Evolutionary conservation across 1,140 invertebrate genomes (phyloP), one percentile per base, ranked within the genome.

Genomic region (Drusus annulatus): DNA sequence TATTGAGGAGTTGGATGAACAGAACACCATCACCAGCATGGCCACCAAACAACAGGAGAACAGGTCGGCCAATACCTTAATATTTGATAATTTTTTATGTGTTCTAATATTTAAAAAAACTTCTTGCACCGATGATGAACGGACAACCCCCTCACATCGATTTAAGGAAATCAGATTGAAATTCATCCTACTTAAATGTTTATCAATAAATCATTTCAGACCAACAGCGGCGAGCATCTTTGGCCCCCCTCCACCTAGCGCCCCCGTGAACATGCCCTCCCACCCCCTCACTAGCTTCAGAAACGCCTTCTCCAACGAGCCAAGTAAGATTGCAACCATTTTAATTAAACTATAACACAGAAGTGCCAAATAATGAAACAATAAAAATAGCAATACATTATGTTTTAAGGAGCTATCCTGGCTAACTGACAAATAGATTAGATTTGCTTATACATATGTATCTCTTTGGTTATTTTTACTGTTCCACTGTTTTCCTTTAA

Each of bases 1-100:
- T 3, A 96, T 95, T 28, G 94, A 96, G 85, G 95, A 96, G 86
- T 93, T 95, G 0, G 95, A 96, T 82, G 95, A 96, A 84, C 94
- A 96, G 85, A 90, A 92, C 80, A 96, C 95, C 3, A 93, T 95
- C 63, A 95, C 92, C 0, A 95, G 94, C 16, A 93, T 93, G 88
- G 90, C 91, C 15, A 83, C 89, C 84, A 86, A 92, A 87, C 84
- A 90, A 45, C 87, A 92, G 84, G 76, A 87, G 85, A 84, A 23
- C 16, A 63, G 62, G 62, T 63, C 16, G 16, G 62, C 5, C n/a
- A 17, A n/a, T 63, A 6, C 15, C 16, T 23, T 63, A 25, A 23
- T 10, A 23, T 19, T 63, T 56, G n/a, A n/a, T 7, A 21, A 19
- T 17, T 56, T 56, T 56, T 56, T 0, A n/a, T 17, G 19, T 10